Conservation (phyloP, 1,140 invertebrate species). For the Limonius californicus region DNA sequence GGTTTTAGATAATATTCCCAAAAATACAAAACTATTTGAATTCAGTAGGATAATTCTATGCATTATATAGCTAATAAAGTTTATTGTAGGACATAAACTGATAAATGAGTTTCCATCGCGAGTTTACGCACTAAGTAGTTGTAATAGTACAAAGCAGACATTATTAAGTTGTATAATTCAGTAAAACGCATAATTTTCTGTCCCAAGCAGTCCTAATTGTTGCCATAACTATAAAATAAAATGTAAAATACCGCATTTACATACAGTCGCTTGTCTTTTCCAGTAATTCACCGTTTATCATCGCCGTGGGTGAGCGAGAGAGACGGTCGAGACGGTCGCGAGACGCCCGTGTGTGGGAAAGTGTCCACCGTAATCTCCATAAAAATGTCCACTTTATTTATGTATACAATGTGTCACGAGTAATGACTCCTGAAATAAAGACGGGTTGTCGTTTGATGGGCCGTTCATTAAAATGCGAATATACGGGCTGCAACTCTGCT, state of each 20-base stretch:
- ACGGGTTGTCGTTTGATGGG: background rate
- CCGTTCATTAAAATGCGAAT: background rate
- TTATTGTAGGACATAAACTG: too few relatives aligned
- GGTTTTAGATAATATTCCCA: too few relatives aligned
- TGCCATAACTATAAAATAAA: background rate
- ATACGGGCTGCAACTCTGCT: background rate
- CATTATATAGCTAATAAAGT: too few relatives aligned
- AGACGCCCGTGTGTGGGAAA: background rate
- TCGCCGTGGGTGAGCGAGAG: background rate
- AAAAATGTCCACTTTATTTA: background rate
- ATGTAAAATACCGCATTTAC: background rate
- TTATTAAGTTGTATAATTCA: too few relatives aligned
- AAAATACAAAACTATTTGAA: too few relatives aligned
- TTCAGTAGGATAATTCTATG: too few relatives aligned
- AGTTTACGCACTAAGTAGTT: too few relatives aligned
- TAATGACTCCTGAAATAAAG: background rate
- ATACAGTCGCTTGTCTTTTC: background rate
- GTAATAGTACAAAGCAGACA: too few relatives aligned
- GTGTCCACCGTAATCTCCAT: background rate
- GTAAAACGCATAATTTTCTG: background rate
- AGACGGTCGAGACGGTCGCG: background rate
- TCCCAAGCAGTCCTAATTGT: background rate
- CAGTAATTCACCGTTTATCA: background rate
- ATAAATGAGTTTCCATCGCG: too few relatives aligned
- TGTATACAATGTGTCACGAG: slow-evolving; percentile 1